These are phyloP conservation scores for Pyralis farinalis DNA, from an alignment of 2,888 invertebrate genomes.

Conservation along the genomic window DNA sequence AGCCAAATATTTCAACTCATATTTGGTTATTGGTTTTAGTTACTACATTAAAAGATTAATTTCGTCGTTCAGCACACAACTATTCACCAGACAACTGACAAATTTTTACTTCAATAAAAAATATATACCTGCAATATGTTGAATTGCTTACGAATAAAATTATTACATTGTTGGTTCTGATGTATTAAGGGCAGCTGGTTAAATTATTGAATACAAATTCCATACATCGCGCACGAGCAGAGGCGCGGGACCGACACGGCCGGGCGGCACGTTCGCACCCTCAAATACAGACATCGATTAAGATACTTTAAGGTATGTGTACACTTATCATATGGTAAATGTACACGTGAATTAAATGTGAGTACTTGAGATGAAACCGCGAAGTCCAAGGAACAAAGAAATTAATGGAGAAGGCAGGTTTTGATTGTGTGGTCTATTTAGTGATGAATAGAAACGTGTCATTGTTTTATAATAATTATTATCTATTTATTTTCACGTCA, in stretches of 20 bases:
- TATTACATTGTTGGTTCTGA: slow-evolving; percentile 45
- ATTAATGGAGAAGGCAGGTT: too few species aligned
- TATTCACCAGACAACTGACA: too few species aligned
- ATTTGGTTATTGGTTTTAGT: too few species aligned
- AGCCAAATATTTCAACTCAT: too few species aligned
- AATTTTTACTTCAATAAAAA: too few species aligned
- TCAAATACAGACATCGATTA: slow-evolving; percentile 76
- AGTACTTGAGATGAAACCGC: background rate
- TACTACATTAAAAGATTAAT: too few species aligned
- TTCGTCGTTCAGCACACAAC: too few species aligned
- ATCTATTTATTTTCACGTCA: too few species aligned
- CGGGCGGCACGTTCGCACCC: slow-evolving; percentile 60
- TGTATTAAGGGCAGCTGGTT: slow-evolving; percentile 43
- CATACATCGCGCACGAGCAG: slow-evolving; percentile 57
- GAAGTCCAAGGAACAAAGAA: background rate
- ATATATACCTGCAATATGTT: too few species aligned
- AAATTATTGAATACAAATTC: slow-evolving; percentile 73
- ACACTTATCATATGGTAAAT: background rate
- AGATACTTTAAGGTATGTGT: slow-evolving; percentile 18
- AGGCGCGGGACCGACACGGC: slow-evolving; percentile 54
- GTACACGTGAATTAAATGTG: background rate
- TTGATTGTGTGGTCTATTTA: too few species aligned
- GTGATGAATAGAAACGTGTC: too few species aligned
- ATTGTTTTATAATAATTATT: too few species aligned
- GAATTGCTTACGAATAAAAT: slow-evolving; percentile 37